Evolutionary conservation across 2,797 vertebrate genomes (phyloP).

Genomic region (Labroides dimidiatus): DNA sequence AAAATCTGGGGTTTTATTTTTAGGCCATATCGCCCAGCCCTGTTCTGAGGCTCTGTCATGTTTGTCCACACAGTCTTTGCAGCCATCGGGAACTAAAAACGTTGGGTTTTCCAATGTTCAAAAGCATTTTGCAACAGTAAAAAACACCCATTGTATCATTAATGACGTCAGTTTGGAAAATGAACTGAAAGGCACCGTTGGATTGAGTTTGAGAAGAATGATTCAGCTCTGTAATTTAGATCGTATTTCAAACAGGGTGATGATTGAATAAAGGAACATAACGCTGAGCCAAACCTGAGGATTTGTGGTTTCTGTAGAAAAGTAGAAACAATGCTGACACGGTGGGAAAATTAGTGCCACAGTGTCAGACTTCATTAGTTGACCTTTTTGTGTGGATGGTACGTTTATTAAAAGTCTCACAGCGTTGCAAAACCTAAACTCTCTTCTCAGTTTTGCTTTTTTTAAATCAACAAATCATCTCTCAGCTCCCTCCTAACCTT

Average conservation of each 20-base stretch:
- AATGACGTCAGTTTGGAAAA: neutral
- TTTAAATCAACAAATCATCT: conserved; percentile 44
- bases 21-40: too few species aligned
- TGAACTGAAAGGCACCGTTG: neutral
- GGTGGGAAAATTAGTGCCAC: neutral
- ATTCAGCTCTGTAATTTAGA: neutral
- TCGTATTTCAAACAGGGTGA: neutral
- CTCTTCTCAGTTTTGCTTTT: conserved; percentile 59
- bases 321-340: neutral
- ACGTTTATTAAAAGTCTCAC: conserved; percentile 7
- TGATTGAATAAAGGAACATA: neutral
- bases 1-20: too few species aligned
- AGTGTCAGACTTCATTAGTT: neutral
- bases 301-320: neutral
- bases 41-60: too few species aligned
- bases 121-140: neutral
- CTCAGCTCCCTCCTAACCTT: neutral
- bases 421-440: too few species aligned
- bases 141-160: neutral
- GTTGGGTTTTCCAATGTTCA: neutral
- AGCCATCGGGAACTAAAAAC: neutral
- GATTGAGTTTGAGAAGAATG: neutral
- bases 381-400: neutral
- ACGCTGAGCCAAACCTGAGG: neutral
- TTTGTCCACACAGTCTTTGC: too few species aligned